A percentile compares a stretch with the other conserved stretches of the same genome.
Evolutionary conservation across 1,140 invertebrate genomes (phyloP).

Genomic region (Drosophila serrata): DNA sequence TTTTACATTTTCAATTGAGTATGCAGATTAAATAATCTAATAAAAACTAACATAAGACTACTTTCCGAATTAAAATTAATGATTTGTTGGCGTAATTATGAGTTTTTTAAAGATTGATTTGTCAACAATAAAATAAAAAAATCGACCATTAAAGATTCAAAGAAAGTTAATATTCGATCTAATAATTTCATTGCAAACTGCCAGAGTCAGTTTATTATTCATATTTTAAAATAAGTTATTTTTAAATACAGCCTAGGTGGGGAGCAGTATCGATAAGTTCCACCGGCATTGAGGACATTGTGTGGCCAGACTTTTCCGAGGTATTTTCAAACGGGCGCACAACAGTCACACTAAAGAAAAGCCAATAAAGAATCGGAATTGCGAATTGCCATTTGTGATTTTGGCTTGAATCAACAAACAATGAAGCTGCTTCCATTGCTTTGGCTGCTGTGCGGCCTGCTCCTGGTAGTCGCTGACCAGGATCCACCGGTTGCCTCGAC

Average conservation of each 20-base stretch:
- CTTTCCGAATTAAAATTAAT: too few relatives aligned
- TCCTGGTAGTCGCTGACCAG: slow-evolving; percentile 19
- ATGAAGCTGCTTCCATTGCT: slow-evolving; percentile 28
- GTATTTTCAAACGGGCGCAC: neutral
- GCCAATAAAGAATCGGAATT: slow-evolving; percentile 8
- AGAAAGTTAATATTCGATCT: too few relatives aligned
- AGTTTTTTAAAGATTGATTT: too few relatives aligned
- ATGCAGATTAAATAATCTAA: too few relatives aligned
- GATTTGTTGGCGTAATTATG: too few relatives aligned
- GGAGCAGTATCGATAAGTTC: too few relatives aligned
- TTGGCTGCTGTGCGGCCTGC: slow-evolving; percentile 25
- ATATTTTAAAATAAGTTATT: neutral
- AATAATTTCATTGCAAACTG: too few relatives aligned
- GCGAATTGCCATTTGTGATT: slow-evolving; percentile 8
- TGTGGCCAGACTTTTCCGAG: neutral
- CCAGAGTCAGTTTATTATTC: too few relatives aligned
- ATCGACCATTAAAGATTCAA: too few relatives aligned
- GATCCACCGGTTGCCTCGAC: neutral
- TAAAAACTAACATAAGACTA: too few relatives aligned
- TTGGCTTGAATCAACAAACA: neutral
- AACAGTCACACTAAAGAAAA: slow-evolving; percentile 5
- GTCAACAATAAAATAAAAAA: too few relatives aligned
- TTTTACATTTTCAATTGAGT: too few relatives aligned
- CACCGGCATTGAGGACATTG: neutral
- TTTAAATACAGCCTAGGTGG: neutral